phyloP scores from a whole-genome alignment of 2,797 vertebrate species.

The Artibeus jamaicensis region DNA sequence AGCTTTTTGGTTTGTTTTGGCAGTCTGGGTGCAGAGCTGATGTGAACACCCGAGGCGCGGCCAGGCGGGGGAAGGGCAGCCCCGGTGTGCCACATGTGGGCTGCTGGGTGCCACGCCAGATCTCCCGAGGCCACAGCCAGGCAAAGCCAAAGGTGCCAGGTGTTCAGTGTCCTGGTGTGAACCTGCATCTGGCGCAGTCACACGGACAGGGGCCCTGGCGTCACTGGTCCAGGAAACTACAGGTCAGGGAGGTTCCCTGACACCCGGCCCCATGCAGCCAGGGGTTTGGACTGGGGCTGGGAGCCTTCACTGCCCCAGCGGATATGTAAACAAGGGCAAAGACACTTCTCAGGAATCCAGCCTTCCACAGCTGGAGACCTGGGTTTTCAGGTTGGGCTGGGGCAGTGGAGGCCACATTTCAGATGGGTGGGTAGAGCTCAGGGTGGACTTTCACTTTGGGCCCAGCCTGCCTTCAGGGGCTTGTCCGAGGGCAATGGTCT shows the following conservation, averaged over 20 bases:
- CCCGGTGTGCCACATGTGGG: neutral
- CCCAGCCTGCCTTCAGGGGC: neutral
- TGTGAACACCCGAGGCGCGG: neutral
- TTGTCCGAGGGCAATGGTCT: neutral
- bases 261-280: neutral
- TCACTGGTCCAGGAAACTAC: neutral
- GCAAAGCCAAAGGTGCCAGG: neutral
- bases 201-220: neutral
- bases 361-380: neutral
- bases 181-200: neutral
- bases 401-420: neutral
- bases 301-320: neutral
- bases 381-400: neutral
- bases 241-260: neutral
- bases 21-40: neutral
- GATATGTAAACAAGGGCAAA: constrained; percentile 56
- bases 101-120: neutral
- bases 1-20: constrained; percentile 55
- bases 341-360: neutral
- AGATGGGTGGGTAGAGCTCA: rapidly evolving
- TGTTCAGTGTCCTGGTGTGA: neutral
- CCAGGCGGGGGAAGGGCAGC: neutral
- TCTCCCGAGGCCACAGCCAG: neutral
- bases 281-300: neutral
- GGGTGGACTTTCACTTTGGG: neutral